Evolutionary conservation across 2,113 vertebrate species (phyloP).

Genomic region (Chloropsis cyanopogon): DNA sequence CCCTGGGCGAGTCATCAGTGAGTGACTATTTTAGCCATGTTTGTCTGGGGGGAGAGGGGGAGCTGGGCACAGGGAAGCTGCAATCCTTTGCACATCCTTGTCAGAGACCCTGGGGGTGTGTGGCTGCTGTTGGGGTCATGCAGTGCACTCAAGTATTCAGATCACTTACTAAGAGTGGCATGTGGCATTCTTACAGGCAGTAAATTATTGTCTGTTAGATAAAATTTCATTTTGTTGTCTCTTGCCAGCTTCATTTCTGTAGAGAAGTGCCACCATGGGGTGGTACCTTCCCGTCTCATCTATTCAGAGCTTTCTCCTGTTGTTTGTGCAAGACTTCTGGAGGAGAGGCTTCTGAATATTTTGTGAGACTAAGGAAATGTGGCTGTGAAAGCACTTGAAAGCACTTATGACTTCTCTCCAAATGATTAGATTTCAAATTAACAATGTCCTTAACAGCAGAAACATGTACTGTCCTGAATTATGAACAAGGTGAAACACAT

Average conservation of each 20-base stretch:
- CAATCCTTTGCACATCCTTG: neutral
- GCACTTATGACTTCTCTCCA: neutral
- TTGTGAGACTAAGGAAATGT: neutral
- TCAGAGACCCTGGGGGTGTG: neutral
- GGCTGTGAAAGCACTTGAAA: conserved; percentile 33
- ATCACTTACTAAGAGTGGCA: neutral
- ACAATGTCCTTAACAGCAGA: neutral
- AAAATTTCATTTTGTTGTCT: neutral
- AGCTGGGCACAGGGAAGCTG: neutral
- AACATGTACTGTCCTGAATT: neutral
- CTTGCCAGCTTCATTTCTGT: neutral
- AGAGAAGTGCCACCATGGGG: neutral
- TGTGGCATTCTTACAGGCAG: neutral
- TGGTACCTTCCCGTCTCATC: neutral
- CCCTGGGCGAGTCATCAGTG: neutral
- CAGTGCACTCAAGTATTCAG: neutral
- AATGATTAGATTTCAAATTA: conserved; percentile 29
- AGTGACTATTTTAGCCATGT: neutral
- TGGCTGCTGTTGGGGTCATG: rapidly evolving
- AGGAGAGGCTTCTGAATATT: neutral
- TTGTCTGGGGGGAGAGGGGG: neutral
- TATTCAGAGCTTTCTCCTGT: neutral
- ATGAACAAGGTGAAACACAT: neutral
- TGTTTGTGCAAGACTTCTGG: neutral
- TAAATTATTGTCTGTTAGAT: neutral